Base-by-base conservation (phyloP, 1,140 invertebrate species). In the Neelides sp. region DNA sequence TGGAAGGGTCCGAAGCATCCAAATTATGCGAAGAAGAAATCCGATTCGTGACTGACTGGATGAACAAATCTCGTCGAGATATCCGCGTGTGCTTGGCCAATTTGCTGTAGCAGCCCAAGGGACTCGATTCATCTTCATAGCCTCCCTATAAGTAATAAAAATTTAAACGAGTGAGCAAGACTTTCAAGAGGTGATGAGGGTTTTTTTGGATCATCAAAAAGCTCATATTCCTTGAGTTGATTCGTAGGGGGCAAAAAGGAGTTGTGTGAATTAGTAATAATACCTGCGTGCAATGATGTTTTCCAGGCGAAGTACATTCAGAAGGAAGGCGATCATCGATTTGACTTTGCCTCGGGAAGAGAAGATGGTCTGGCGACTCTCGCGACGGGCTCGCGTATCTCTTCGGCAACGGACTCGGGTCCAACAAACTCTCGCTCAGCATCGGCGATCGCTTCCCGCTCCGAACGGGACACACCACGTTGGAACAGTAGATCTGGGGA, bases 401-500 rank as follows among this genome's bases (percentile, higher is more conserved):
- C 17, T 63, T 64, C 23, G 66, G 58, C 40, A 67, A 63, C 57
- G 64, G 64, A 5, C 50, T 36, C 50, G 61, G 46, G 63, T 45
- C 50, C 22, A 72, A 58, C 15, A 71, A 64, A 56, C 67, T 66
- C 40, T 71, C 69, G 20, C 69, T 70, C 5, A 71, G 61, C 54
- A 53, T 49, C 19, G 57, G 57, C 39, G 53, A 55, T 24, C 43
- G 32, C 30, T 55, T 55, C 35, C 54, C 49, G 44, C 49, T 51
- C 7, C 28, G 28, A 5, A 44, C 44, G 13, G 46, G 48, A 45
- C 54, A 51, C n/a, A 53, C 48, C 28, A 57, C 56, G 37, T 62
- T 59, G n/a, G 47, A 48, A 52, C 64, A 64, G 35, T 40, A 45
- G 23, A 63, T 49, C 12, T 36, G 48, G n/a, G 66, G 65, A 30